Evolutionary conservation across 2,888 invertebrate species (phyloP), one percentile per base, ranked within the genome.

Genomic region (Drosophila neonasuta): DNA sequence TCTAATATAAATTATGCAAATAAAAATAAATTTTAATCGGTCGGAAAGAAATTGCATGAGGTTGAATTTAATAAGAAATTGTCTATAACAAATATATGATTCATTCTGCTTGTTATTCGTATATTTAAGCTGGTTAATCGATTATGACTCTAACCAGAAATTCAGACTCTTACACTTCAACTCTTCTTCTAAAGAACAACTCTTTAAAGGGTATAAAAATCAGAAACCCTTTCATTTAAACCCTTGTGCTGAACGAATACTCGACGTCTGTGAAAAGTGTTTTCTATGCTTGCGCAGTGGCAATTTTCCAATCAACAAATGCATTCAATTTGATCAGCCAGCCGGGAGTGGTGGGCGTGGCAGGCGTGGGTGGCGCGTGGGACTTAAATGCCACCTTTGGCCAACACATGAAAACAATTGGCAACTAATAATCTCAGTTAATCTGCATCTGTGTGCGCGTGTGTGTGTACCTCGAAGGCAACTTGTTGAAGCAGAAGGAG

Each of bases 221-320:
- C 39, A 39, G 24, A 24, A 15, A 68, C 56, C 71, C 49, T 72
- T 62, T 39, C 15, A 30, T 13, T 45, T 55, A 32, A 55, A 58
- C 73, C 39, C 32, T 13, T n/a, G 30, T 44, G 15, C 34, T 46
- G 48, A 36, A 10, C 20, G 20, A 17, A 15, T 9, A 42, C 24
- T 54, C 32, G 17, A 44, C 42, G 41, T 17, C 32, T 34, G 44
- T 45, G 42, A 41, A 42, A 42, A 34, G 44, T 34, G 17, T 34
- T 55, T n/a, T 55, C 44, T 55, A 20, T 34, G n/a, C 44, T 34
- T 44, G 24, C 34, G 59, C 75, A 83, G 83, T 79, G 77, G 88
- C 85, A 89, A 90, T 90, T 84, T 90, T 90, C 88, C 80, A 90
- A 90, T 90, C 90, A 90, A 86, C 84, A 90, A 90, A 90, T 90